phyloP scores from a whole-genome alignment of 2,888 invertebrate species.

The Lithophane semibrunnea region DNA sequence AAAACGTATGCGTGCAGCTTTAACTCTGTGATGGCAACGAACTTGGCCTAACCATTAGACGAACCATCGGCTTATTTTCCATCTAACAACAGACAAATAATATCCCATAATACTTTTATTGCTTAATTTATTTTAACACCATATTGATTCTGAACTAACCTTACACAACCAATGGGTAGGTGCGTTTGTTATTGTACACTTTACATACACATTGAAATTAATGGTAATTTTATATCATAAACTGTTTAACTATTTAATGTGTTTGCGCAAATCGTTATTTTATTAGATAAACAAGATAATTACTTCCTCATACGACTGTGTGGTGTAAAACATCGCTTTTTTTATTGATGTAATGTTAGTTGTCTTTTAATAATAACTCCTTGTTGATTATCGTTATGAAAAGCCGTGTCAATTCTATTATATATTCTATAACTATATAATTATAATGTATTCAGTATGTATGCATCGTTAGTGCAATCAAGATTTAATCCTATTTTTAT shows the following conservation, averaged over 20 bases:
- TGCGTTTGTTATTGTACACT: conserved; percentile 24
- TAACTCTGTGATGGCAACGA: neutral
- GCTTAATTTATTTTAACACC: neutral
- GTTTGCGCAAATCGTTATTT: conserved; percentile 31
- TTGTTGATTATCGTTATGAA: neutral
- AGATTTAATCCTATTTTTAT: neutral
- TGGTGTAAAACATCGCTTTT: conserved; percentile 10
- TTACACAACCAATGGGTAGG: conserved; percentile 1
- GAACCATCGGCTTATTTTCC: neutral
- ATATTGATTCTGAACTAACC: conserved; percentile 43
- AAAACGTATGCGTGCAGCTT: neutral
- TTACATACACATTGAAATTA: conserved; percentile 9
- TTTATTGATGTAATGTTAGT: neutral
- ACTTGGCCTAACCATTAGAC: neutral
- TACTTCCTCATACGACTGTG: conserved; percentile 39
- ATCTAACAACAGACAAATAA: neutral
- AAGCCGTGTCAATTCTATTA: neutral
- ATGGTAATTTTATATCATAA: conserved; percentile 27
- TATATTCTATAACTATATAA: too few relatives aligned
- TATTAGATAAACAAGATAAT: conserved; percentile 47
- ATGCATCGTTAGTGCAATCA: neutral
- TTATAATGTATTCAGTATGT: neutral
- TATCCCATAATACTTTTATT: neutral
- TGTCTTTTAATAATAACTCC: neutral
- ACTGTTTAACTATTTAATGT: conserved; percentile 19